phyloP scores from a whole-genome alignment of 2,888 invertebrate genomes.

The Tachystola acroxantha region DNA sequence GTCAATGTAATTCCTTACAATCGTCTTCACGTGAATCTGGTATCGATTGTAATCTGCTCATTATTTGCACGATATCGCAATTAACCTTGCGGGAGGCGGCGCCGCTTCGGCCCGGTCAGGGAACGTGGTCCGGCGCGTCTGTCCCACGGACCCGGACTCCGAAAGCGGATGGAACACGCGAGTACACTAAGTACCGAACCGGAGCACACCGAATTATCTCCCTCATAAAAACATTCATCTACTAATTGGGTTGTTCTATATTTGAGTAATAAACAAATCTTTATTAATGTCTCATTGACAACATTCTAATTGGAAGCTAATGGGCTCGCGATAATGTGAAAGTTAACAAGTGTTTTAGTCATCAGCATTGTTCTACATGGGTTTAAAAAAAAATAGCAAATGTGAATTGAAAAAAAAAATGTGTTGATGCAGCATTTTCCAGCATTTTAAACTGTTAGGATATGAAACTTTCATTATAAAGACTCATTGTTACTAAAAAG shows the following conservation, averaged over 20 bases:
- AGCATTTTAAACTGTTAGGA: too few relatives aligned
- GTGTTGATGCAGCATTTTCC: too few relatives aligned
- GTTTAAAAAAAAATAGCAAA: too few relatives aligned
- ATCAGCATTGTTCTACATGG: too few relatives aligned
- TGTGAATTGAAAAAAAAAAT: too few relatives aligned
- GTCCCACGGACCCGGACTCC: background rate
- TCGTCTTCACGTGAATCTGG: conserved; percentile 29
- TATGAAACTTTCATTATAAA: too few relatives aligned
- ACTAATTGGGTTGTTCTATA: too few relatives aligned
- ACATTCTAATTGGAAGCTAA: conserved; percentile 3
- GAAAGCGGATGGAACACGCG: background rate
- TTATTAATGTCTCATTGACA: background rate
- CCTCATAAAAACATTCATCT: background rate
- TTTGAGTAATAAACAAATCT: too few relatives aligned
- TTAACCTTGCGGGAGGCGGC: background rate
- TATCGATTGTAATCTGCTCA: conserved; percentile 24
- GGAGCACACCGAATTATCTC: background rate
- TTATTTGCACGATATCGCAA: conserved; percentile 1
- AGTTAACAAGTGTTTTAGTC: too few relatives aligned
- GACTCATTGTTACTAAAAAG: too few relatives aligned
- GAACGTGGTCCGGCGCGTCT: too few relatives aligned
- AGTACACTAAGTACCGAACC: background rate
- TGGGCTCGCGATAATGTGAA: conserved; percentile 6
- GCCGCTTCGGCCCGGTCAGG: background rate
- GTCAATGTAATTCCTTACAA: conserved; percentile 44